These are phyloP conservation scores for Champsocephalus gunnari DNA, from an alignment of 2,797 vertebrate species.

Conservation along the genomic window DNA sequence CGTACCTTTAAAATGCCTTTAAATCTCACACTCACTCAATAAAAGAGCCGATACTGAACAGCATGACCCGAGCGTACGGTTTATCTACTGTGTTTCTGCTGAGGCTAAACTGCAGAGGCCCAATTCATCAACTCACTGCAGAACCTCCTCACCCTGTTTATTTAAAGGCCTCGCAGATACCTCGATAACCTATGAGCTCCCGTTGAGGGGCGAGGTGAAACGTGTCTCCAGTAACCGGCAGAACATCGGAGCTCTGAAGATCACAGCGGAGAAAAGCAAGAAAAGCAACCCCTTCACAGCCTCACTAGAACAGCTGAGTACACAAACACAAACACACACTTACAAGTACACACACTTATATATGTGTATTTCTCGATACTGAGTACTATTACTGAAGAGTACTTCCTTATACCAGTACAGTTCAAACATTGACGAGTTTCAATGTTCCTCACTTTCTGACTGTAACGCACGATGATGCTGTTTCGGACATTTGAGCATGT, in stretches of 20 bases:
- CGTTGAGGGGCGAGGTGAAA: slow-evolving; percentile 12
- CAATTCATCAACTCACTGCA: neutral
- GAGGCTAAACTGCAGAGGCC: neutral
- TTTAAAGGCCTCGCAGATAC: slow-evolving; percentile 12
- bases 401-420: no score
- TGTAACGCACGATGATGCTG: no score
- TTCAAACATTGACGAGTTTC: no score
- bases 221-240: slow-evolving; percentile 18
- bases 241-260: neutral
- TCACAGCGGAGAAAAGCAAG: neutral
- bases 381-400: no score
- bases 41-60: neutral
- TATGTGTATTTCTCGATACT: no score
- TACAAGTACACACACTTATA: no score
- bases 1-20: neutral
- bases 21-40: neutral
- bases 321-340: no score
- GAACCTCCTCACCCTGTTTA: neutral
- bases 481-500: no score
- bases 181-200: slow-evolving; percentile 13
- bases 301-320: slow-evolving; percentile 15
- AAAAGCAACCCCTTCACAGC: neutral
- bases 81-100: no score
- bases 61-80: neutral
- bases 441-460: no score